Evolutionary conservation across 64 coral and sea anemone genomes (phyloP).

Genomic region (Astreopora myriophthalma): DNA sequence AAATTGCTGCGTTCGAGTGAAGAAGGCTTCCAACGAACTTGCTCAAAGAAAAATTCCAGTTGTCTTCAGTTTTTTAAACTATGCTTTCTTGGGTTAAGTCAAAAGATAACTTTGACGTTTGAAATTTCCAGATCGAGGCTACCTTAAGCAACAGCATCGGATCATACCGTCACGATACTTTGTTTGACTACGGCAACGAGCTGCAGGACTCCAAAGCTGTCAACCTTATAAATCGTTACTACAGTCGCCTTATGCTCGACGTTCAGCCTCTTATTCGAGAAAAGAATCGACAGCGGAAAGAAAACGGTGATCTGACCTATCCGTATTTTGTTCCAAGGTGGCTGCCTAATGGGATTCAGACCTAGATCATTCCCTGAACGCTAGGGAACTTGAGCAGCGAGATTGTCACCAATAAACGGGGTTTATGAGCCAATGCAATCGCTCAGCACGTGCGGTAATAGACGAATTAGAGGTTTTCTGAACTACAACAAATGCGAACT

Average conservation of each 20-base stretch:
- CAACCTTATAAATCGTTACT: slow-evolving; percentile 23
- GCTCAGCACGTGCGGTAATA: no score
- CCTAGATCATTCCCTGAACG: not conserved
- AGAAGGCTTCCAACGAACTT: no score
- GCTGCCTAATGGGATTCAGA: slow-evolving; percentile 69
- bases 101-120: not conserved
- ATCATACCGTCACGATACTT: slow-evolving; percentile 57
- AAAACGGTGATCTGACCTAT: slow-evolving; percentile 63
- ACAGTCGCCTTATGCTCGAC: not conserved
- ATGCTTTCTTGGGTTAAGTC: no score
- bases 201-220: slow-evolving; percentile 37
- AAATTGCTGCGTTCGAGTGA: no score
- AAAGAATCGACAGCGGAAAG: slow-evolving; percentile 22
- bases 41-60: no score
- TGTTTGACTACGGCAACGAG: slow-evolving; percentile 66
- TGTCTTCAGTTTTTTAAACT: no score
- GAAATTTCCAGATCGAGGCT: slow-evolving; percentile 19
- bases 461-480: no score
- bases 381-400: not conserved
- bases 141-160: not conserved
- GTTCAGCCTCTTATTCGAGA: slow-evolving; percentile 29
- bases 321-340: slow-evolving; percentile 78
- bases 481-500: no score
- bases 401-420: no score
- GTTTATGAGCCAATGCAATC: no score